These are phyloP conservation scores for Pelusios castaneus DNA, from an alignment of 2,113 vertebrate genomes.

Conservation along the genomic window DNA sequence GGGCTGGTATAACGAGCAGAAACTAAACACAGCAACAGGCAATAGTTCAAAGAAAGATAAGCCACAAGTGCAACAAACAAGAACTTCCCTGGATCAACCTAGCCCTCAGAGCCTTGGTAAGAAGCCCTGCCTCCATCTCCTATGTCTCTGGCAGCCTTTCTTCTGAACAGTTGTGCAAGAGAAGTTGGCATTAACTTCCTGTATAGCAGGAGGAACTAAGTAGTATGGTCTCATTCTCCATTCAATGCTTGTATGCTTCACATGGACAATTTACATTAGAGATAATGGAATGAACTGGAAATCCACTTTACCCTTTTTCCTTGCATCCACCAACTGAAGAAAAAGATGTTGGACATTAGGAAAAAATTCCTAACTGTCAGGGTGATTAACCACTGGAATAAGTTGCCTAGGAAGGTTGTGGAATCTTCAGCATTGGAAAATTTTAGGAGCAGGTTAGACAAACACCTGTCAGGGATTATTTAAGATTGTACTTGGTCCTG, in stretches of 20 bases:
- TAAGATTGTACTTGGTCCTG: too few species aligned
- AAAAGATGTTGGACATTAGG: neutral
- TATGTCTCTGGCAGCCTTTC: neutral
- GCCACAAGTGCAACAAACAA: constrained; percentile 24
- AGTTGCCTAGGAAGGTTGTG: too few species aligned
- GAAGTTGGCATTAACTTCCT: neutral
- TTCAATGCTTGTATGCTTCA: neutral
- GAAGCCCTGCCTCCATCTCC: neutral
- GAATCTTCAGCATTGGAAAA: too few species aligned
- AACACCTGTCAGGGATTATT: too few species aligned
- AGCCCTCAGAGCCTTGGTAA: neutral
- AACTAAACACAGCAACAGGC: constrained; percentile 58
- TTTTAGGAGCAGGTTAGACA: too few species aligned
- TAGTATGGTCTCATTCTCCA: neutral
- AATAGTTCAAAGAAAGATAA: constrained; percentile 59
- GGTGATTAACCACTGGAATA: too few species aligned
- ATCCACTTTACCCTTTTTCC: neutral
- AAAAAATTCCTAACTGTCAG: too few species aligned
- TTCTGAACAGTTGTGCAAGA: neutral
- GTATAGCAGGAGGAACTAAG: neutral
- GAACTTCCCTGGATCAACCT: constrained; percentile 48
- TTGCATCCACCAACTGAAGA: neutral
- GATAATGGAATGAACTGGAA: neutral
- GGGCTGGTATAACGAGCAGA: constrained; percentile 13
- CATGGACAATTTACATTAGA: neutral